Evolutionary conservation across 2,888 invertebrate species (phyloP).

Genomic region (Brachyptera putata): DNA sequence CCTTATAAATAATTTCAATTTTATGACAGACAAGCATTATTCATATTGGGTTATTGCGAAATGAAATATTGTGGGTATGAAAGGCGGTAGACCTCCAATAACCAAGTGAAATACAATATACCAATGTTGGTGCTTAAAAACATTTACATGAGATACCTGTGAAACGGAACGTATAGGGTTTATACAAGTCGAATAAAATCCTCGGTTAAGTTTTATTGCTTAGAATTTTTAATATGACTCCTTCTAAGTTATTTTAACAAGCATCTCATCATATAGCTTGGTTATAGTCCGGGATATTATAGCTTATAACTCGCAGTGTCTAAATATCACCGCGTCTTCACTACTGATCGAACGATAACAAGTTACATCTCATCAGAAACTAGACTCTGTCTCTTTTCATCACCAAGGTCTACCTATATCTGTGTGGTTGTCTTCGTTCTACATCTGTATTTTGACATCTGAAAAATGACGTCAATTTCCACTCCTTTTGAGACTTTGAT

Average conservation of each 20-base stretch:
- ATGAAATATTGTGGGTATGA: neutral
- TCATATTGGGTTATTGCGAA: conserved; percentile 12
- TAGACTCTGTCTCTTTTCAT: conserved; percentile 19
- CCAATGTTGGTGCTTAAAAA: neutral
- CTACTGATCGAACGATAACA: conserved; percentile 12
- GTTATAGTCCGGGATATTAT: neutral
- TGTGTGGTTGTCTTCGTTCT: neutral
- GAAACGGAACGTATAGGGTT: neutral
- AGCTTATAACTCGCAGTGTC: conserved; percentile 12
- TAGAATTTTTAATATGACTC: conserved; percentile 26
- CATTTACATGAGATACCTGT: neutral
- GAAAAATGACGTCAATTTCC: conserved; percentile 19
- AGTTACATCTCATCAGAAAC: conserved; percentile 26
- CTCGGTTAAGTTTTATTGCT: conserved; percentile 17
- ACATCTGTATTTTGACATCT: conserved; percentile 17
- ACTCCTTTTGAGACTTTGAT: neutral
- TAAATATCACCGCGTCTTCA: conserved; percentile 20
- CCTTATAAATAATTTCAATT: conserved; percentile 8
- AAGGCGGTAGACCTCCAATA: neutral
- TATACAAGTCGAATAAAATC: conserved; percentile 4
- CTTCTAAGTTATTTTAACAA: conserved; percentile 23
- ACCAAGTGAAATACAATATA: conserved; percentile 6
- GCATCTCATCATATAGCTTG: neutral
- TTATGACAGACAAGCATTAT: conserved; percentile 1
- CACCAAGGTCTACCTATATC: neutral